These are phyloP conservation scores for Bubo bubo DNA, from an alignment of 2,113 vertebrate genomes.

Conservation along the genomic window DNA sequence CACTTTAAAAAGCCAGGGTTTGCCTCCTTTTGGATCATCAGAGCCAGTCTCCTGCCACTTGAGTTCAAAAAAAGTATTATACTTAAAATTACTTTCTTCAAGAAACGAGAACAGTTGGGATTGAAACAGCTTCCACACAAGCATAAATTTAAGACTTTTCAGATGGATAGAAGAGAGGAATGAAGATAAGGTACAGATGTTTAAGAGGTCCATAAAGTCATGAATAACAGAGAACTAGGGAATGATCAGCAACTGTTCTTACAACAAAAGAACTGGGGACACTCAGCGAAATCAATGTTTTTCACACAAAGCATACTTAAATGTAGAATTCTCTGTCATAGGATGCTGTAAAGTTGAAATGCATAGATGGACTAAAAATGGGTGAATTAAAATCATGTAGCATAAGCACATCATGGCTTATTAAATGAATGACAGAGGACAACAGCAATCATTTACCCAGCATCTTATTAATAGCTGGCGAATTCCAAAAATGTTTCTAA, in stretches of 20 bases:
- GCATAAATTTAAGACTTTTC: background rate
- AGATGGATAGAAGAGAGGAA: background rate
- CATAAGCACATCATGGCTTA: background rate
- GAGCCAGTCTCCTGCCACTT: background rate
- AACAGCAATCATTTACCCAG: background rate
- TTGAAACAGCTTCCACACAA: background rate
- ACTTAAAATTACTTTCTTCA: background rate
- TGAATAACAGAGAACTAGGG: background rate
- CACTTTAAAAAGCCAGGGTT: background rate
- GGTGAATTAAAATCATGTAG: background rate
- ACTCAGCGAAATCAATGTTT: background rate
- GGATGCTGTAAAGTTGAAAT: background rate
- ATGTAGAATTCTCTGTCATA: background rate
- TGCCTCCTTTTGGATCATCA: background rate
- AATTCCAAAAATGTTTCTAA: background rate
- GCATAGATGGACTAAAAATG: background rate
- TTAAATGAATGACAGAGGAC: background rate
- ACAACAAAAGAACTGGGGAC: background rate
- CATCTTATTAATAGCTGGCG: background rate
- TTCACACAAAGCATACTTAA: background rate
- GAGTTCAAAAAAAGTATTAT: background rate
- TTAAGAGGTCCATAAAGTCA: background rate
- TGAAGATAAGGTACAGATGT: background rate
- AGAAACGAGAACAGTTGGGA: background rate
- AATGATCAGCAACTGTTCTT: background rate